Conservation (phyloP, 2,888 invertebrate genomes). For the Molorchus minor region DNA sequence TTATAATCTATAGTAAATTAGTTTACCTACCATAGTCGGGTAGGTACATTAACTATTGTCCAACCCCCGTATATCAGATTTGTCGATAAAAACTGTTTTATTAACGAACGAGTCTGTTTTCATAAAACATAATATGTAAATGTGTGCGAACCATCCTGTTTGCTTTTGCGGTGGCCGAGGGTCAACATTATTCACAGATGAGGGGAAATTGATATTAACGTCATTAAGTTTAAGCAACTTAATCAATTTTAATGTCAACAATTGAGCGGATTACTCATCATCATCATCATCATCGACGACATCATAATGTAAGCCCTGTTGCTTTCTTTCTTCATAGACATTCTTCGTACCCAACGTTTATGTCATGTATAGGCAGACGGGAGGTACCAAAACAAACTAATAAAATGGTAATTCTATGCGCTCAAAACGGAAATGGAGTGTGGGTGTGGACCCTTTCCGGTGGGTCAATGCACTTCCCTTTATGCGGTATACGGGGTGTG, state of each 20-base stretch:
- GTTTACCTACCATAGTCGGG: no score
- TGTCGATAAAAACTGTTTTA: no score
- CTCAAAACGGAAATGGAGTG: conserved; percentile 40
- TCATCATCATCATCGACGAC: no score
- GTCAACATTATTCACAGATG: background rate
- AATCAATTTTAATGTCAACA: background rate
- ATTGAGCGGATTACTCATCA: conserved; percentile 4
- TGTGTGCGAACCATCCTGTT: background rate
- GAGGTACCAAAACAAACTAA: no score
- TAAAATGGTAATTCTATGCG: conserved; percentile 27
- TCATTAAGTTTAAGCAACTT: conserved; percentile 3
- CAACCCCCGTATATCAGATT: no score
- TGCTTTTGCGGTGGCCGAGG: background rate
- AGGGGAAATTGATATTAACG: background rate
- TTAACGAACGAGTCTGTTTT: no score
- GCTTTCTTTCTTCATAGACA: no score
- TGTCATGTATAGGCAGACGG: background rate
- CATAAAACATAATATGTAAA: no score
- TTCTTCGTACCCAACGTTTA: no score
- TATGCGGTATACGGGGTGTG: conserved; percentile 32
- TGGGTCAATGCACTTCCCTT: conserved; percentile 48
- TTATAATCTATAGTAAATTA: no score
- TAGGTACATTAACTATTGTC: no score
- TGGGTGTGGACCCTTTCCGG: conserved; percentile 47
- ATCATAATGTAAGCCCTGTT: no score